Evolutionary conservation across 1,140 invertebrate species (phyloP).

Genomic region (Apocrypta bakeri): DNA sequence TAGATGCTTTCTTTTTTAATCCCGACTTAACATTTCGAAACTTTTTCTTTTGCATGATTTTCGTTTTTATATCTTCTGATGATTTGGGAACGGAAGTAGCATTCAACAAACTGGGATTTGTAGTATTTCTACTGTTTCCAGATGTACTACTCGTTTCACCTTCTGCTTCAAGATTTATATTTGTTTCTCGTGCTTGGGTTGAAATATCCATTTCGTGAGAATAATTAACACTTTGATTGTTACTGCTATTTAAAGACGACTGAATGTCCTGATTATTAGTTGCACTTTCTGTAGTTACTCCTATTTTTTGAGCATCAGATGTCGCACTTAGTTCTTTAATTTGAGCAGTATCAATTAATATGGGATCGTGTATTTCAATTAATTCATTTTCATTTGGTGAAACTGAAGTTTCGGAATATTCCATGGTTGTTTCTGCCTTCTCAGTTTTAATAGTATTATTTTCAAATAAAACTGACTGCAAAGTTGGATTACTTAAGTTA

Average conservation of each 20-base stretch:
- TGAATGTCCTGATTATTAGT: background rate
- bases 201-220: background rate
- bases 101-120: conserved; percentile 12
- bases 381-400: background rate
- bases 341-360: background rate
- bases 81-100: background rate
- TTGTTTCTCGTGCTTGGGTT: background rate
- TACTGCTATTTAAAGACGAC: background rate
- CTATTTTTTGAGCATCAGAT: background rate
- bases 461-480: conserved; percentile 26
- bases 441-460: conserved; percentile 11
- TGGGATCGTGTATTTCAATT: background rate
- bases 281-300: background rate
- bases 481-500: background rate
- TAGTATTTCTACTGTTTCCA: background rate
- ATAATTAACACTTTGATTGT: background rate
- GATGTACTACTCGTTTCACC: background rate
- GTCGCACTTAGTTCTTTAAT: background rate
- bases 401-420: background rate
- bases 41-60: no score
- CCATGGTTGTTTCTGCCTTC: background rate
- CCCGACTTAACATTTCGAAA: no score
- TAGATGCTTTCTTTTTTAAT: background rate
- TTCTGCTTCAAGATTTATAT: background rate
- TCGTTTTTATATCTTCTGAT: no score